Evolutionary conservation across 1,140 invertebrate species (phyloP).

Genomic region (Drosophila watanabei): DNA sequence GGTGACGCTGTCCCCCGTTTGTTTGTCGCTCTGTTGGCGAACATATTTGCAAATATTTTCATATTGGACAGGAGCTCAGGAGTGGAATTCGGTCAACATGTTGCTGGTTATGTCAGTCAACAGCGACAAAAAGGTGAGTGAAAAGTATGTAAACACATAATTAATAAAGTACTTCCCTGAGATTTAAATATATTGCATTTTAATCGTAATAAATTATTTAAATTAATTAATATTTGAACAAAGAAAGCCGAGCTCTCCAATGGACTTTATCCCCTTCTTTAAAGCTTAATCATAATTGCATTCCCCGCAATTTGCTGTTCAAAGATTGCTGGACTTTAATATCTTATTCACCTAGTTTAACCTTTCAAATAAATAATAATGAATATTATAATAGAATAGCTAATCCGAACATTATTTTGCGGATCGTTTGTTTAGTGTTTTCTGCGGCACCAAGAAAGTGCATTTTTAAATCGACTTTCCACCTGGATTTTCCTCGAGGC

Average conservation of each 20-base stretch:
- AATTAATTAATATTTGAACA: neutral
- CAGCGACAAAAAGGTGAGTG: neutral
- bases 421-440: neutral
- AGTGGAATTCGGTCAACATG: slow-evolving; percentile 32
- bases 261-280: no score
- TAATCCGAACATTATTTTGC: neutral
- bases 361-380: slow-evolving; percentile 1
- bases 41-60: slow-evolving; percentile 44
- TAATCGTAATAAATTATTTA: no score
- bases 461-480: slow-evolving; percentile 17
- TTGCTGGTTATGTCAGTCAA: slow-evolving; percentile 44
- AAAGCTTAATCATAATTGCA: neutral
- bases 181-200: neutral
- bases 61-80: slow-evolving; percentile 12
- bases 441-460: slow-evolving; percentile 1
- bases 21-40: slow-evolving; percentile 32
- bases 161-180: neutral
- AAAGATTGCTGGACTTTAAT: neutral
- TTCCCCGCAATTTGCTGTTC: neutral
- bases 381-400: neutral
- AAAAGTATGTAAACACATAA: neutral
- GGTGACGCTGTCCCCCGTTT: slow-evolving; percentile 21
- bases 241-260: neutral
- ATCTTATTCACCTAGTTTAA: no score
- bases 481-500: neutral